Conservation (phyloP, 2,113 vertebrate genomes). For the Podilymbus podiceps region DNA sequence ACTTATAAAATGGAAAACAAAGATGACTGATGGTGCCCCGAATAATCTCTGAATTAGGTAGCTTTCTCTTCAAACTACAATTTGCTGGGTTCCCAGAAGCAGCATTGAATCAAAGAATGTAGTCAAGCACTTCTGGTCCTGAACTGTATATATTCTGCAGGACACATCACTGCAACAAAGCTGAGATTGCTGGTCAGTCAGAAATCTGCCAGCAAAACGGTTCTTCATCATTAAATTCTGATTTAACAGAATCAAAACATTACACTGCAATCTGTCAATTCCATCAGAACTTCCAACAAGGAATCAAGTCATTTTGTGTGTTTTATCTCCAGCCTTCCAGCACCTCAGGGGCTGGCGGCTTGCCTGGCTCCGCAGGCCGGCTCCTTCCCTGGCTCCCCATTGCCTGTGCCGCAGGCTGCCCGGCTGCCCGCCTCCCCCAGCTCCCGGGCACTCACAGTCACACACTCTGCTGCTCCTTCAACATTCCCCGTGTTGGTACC, state of each 20-base stretch:
- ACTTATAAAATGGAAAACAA: neutral
- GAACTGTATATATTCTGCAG: neutral
- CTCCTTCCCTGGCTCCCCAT: neutral
- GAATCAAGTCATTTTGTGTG: neutral
- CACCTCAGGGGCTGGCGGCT: neutral
- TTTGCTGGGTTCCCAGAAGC: neutral
- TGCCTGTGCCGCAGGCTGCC: neutral
- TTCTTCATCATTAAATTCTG: neutral
- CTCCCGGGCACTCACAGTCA: neutral
- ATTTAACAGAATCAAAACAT: neutral
- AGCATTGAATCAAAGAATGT: neutral
- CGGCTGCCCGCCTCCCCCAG: neutral
- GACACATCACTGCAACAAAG: neutral
- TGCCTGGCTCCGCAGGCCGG: neutral
- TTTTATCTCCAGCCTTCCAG: neutral
- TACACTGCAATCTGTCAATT: neutral
- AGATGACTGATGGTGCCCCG: neutral
- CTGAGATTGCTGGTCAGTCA: neutral
- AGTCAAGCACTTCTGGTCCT: neutral
- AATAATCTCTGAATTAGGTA: neutral
- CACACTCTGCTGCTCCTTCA: neutral
- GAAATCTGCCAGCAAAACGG: neutral
- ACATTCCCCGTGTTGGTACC: accelerated
- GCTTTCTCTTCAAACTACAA: neutral
- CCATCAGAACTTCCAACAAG: neutral